These are phyloP conservation scores for Amiota communis DNA, from an alignment of 2,888 invertebrate genomes.

Conservation along the genomic window DNA sequence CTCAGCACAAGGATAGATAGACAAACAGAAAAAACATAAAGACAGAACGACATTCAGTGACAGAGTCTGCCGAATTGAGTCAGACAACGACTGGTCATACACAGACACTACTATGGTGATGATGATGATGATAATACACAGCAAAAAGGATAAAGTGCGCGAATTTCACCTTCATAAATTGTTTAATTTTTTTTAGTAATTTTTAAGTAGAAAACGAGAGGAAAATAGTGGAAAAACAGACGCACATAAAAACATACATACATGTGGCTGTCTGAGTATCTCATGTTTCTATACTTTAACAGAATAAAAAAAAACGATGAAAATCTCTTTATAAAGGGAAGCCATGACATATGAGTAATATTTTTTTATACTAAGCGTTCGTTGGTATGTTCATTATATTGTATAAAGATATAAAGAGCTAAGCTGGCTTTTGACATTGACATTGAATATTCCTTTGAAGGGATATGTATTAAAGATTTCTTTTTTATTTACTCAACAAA, in stretches of 20 bases:
- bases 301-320: not conserved
- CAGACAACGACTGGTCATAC: too few species aligned
- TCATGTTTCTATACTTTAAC: not conserved
- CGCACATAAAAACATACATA: not conserved
- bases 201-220: not conserved
- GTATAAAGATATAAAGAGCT: too few species aligned
- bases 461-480: too few species aligned
- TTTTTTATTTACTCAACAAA: too few species aligned
- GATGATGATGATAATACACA: too few species aligned
- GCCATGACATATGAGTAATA: constrained; percentile 13
- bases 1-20: not conserved
- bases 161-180: constrained; percentile 1
- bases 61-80: too few species aligned
- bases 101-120: too few species aligned
- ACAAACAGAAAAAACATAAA: not conserved
- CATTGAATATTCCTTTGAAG: too few species aligned
- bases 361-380: not conserved
- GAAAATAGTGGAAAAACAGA: not conserved
- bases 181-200: constrained; percentile 9
- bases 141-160: too few species aligned
- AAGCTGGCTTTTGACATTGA: too few species aligned
- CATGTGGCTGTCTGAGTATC: not conserved
- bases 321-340: not conserved
- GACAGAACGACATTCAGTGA: too few species aligned
- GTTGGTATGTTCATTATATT: too few species aligned